phyloP scores from a whole-genome alignment of 2,888 invertebrate species.

The Lasioglossum villosulum region DNA sequence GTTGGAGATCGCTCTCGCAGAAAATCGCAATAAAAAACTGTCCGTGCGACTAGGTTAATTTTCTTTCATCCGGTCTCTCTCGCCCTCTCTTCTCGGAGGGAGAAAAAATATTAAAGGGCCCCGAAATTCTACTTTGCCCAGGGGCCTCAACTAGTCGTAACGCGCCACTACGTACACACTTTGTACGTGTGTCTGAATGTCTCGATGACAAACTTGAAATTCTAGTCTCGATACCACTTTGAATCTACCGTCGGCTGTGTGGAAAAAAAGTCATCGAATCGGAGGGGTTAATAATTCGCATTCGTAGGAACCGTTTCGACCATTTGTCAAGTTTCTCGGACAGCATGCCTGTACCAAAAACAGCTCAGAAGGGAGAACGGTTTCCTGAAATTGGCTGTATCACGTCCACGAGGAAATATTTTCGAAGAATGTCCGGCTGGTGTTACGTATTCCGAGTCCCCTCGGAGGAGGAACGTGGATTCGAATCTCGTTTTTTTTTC shows the following conservation, averaged over 20 bases:
- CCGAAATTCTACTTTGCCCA: too few relatives aligned
- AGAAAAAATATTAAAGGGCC: too few relatives aligned
- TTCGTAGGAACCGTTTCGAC: background rate
- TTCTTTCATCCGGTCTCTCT: background rate
- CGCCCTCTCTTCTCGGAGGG: too few relatives aligned
- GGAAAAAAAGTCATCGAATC: too few relatives aligned
- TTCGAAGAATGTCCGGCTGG: background rate
- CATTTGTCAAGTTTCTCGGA: background rate
- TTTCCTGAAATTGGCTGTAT: background rate
- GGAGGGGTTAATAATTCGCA: background rate
- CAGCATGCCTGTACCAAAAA: background rate
- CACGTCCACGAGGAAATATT: background rate
- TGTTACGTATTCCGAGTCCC: background rate
- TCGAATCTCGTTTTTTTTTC: constrained; percentile 2
- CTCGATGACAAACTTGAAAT: too few relatives aligned
- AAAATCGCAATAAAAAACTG: background rate
- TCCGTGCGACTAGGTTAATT: constrained; percentile 8
- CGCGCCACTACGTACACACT: too few relatives aligned
- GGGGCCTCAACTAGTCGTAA: too few relatives aligned
- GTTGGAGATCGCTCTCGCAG: background rate
- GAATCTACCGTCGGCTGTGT: too few relatives aligned
- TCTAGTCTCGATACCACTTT: too few relatives aligned
- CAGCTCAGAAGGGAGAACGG: background rate
- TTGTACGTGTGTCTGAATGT: too few relatives aligned
- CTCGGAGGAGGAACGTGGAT: background rate